Base-by-base conservation (phyloP, 2,888 invertebrate species). In the Frankliniella intonsa region DNA sequence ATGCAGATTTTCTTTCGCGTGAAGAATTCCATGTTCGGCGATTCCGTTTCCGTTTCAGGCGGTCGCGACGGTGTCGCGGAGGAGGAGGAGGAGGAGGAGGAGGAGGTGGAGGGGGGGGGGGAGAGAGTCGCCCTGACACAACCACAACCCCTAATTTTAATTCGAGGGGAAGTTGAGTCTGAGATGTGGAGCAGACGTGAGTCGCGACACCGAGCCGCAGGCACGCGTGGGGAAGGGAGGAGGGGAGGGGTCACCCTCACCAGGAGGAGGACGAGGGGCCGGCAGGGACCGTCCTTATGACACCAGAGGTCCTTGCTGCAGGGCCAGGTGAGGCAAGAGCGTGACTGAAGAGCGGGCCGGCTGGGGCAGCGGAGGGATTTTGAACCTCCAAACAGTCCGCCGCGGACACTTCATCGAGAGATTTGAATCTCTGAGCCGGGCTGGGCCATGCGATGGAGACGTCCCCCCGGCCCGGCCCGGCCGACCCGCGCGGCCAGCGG, bases 61-160 rank as follows among this genome's bases (percentile, higher is more conserved):
- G n/a, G n/a, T n/a, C n/a, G n/a, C n/a, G n/a, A n/a, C n/a, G n/a
- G n/a, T 3, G 38, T 38, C 38, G 38, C 38, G 38, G 5, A 38
- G 38, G 5, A 5, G 38, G 38, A 38, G 38, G 38, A 38, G 38
- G 38, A 5, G 38, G 38, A n/a, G 38, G 5, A 38, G 38, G 5
- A 5, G 38, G 38, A 38, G 38, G 38, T 3, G 38, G 38, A 5
- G 38, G 38, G n/a, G n/a, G n/a, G n/a, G n/a, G n/a, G n/a, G n/a
- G n/a, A n/a, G n/a, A n/a, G n/a, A 38, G 38, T 38, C 38, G 38
- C 38, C 38, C 38, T 38, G 38, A 38, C 38, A 38, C 38, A 5
- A 62, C 62, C 62, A n/a, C 62, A 62, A 62, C 62, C 62, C 62
- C 62, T 62, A 62, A 62, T 62, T 62, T 62, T 62, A 38, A 62